These are phyloP conservation scores for Onychomys torridus DNA, from an alignment of 2,797 vertebrate species.

Conservation along the genomic window DNA sequence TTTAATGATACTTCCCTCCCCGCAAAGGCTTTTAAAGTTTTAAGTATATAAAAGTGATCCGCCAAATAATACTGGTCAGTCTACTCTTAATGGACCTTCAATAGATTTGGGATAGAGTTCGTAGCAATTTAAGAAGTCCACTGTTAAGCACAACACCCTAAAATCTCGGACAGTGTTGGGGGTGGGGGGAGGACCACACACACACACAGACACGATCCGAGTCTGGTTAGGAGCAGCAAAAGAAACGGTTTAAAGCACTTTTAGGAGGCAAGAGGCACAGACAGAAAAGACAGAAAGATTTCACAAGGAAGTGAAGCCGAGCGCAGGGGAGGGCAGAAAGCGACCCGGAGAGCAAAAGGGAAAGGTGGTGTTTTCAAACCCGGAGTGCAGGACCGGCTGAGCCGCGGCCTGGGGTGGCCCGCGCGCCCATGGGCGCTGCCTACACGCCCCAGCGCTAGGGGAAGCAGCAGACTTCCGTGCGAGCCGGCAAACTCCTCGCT, in stretches of 20 bases:
- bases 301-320: constrained; percentile 73
- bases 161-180: neutral
- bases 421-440: constrained; percentile 22
- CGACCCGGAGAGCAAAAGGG: neutral
- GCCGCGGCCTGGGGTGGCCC: neutral
- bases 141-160: constrained; percentile 38
- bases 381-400: neutral
- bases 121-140: constrained; percentile 17
- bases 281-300: constrained; percentile 18
- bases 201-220: neutral
- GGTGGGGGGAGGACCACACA: neutral
- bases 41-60: neutral
- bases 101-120: neutral
- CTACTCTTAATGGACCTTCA: neutral
- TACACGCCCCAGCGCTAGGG: neutral
- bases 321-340: neutral
- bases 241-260: neutral
- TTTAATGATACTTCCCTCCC: neutral
- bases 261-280: neutral
- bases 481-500: constrained; percentile 15
- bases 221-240: neutral
- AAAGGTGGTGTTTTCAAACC: constrained; percentile 27
- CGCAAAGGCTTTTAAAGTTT: neutral
- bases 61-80: neutral
- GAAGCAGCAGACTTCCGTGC: neutral